Conservation (phyloP, 2,888 invertebrate genomes). For the Pasiphila rectangulata region DNA sequence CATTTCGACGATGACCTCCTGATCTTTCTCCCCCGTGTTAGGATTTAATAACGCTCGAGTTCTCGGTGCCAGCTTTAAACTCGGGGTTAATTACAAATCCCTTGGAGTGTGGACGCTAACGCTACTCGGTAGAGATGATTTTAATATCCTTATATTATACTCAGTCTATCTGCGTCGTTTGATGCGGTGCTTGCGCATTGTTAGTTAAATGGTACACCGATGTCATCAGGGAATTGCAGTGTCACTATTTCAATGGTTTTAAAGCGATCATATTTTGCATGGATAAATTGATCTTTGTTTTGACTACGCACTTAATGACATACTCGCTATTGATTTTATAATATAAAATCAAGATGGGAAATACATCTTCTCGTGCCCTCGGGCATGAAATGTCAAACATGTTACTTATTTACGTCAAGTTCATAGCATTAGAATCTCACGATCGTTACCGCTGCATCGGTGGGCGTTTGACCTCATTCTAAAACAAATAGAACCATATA, state of each 20-base stretch:
- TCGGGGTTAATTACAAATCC: conserved; percentile 47
- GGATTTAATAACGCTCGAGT: conserved; percentile 38
- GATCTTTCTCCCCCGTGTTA: conserved; percentile 46
- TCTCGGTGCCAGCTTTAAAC: conserved; percentile 43
- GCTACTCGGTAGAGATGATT: conserved; percentile 15
- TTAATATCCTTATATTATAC: conserved; percentile 26
- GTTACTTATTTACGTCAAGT: conserved; percentile 44
- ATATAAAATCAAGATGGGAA: conserved; percentile 7
- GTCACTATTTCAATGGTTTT: conserved; percentile 34
- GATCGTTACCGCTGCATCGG: conserved; percentile 53
- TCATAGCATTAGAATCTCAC: conserved; percentile 49
- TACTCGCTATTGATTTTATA: conserved; percentile 16
- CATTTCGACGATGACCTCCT: conserved; percentile 31
- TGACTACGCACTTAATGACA: conserved; percentile 29
- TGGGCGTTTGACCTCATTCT: conserved; percentile 59
- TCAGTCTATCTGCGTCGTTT: conserved; percentile 37
- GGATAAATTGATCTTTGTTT: conserved; percentile 12
- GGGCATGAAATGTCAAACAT: conserved; percentile 28
- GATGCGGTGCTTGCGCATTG: conserved; percentile 33
- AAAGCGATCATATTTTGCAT: conserved; percentile 33
- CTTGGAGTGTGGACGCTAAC: conserved; percentile 29
- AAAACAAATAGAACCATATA: conserved; percentile 53
- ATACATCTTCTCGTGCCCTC: conserved; percentile 12
- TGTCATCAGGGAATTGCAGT: conserved; percentile 26
- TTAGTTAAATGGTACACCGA: conserved; percentile 30